Base-by-base conservation (phyloP, 2,113 vertebrate species). In the Meriones unguiculatus region DNA sequence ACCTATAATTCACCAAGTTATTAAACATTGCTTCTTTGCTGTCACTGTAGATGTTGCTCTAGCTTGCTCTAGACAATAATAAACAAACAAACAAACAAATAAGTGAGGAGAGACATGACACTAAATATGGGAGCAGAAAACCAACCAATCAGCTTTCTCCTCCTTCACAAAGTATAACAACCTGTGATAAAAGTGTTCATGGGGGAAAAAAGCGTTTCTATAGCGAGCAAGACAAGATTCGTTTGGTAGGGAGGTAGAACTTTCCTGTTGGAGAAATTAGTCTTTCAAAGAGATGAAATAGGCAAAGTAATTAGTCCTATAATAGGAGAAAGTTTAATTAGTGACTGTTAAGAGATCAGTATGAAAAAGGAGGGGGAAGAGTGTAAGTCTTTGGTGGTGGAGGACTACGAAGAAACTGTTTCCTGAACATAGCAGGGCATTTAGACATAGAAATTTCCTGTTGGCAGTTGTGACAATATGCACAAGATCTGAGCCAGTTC, bases 181-280 rank as follows among this genome's bases (percentile, higher is more conserved):
- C 11, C 41, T 75, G 7, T 52, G 17, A 46, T 10, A 18, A 77
- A 85, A 2, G 57, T 46, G 41, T 38, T 92, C 14, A 86, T 12
- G 15, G 32, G 25, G 11, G 64, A 57, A 89, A 50, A 89, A 57
- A 14, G 2, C 52, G 14, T 11, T 67, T 15, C 5, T 18, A 59
- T 0, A 64, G 59, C 72, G 11, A 70, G 28, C 2, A 18, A 84
- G n/a, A 54, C 2, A 70, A 20, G 57, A 67, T 6, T 9, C 2
- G 20, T 67, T n/a, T 7, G 6, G 7, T 52, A 2, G 7, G 30
- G 1, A 15, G 5, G 2, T n/a, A 13, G 24, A 82, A n/a, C 0
- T 22, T 17, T 76, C 50, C 87, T 70, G 35, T 32, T 8, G 62
- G 14, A 62, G 15, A 78, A 73, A 52, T 13, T 24, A 10, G 0